Evolutionary conservation across 2,888 invertebrate genomes (phyloP).

Genomic region (Alcis repandata): DNA sequence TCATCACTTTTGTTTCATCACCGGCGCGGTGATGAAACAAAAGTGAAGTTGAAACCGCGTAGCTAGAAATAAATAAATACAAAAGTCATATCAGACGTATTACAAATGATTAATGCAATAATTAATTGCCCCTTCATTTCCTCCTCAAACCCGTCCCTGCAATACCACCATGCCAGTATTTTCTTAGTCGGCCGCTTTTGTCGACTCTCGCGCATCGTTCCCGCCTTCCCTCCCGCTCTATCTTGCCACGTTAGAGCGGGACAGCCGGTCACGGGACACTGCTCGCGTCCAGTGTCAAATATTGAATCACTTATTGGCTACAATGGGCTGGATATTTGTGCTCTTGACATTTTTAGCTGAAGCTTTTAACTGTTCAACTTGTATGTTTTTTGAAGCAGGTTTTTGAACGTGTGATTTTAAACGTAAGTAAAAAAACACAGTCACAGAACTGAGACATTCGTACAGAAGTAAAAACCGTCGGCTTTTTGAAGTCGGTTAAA

Average conservation of each 20-base stretch:
- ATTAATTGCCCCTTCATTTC: not conserved
- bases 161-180: conserved; percentile 85
- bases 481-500: no score
- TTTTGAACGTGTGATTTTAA: conserved; percentile 11
- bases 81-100: no score
- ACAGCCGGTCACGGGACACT: conserved; percentile 66
- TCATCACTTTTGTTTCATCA: no score
- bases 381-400: conserved; percentile 47
- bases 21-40: no score
- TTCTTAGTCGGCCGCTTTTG: conserved; percentile 85
- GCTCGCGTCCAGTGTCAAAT: conserved; percentile 65
- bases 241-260: conserved; percentile 50
- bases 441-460: no score
- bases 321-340: conserved; percentile 67
- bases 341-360: conserved; percentile 58
- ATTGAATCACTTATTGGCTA: conserved; percentile 82
- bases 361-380: conserved; percentile 49
- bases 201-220: conserved; percentile 62
- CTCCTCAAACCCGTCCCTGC: conserved; percentile 63
- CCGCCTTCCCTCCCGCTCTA: conserved; percentile 54
- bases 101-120: not conserved
- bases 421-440: no score
- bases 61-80: no score
- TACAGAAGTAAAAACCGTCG: no score
- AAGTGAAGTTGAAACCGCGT: no score